Evolutionary conservation across 2,113 vertebrate genomes (phyloP), one percentile per base, ranked within the genome.

Genomic region (Sander vitreus): DNA sequence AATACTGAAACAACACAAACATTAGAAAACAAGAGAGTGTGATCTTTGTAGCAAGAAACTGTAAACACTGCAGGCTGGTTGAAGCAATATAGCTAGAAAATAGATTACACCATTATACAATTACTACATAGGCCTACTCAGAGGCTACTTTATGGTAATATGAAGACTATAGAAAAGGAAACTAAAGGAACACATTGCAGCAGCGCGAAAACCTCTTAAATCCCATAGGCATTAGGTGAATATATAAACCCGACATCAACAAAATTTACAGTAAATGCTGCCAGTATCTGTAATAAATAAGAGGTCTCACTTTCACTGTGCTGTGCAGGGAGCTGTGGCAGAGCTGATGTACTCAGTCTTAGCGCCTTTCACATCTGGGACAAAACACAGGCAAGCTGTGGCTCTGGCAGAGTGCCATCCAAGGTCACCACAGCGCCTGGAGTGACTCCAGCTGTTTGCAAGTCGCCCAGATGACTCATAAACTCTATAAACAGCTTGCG

Each of bases 391-490:
- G 60, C 80, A 89, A 91, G 91, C 90, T 91, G 91, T 84, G 87
- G 71, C 81, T 88, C 77, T 86, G 88, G 84, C 73, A 30, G 25
- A 27, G 65, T 19, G 78, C 85, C 87, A 81, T 90, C 62, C 53
- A 80, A 88, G 92, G 92, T 93, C 87, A 89, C 76, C 78, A 43
- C 69, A n/a, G 76, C 82, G 71, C 82, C 80, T 69, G 80, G 81
- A 82, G 69, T 74, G 72, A 76, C 81, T 93, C 88, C 86, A 90
- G 88, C 80, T 88, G 88, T 82, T 81, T 80, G 75, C 80, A 79
- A 69, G 81, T 57, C 16, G 55, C 55, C 74, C 81, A 81, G 77
- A 81, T 81, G 86, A 92, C 82, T 81, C 81, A 85, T 55, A 83
- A 85, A 91, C 65, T 71, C 67, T 51, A 63, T 79, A 84, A 89